Evolutionary conservation across 2,888 invertebrate genomes (phyloP).

Genomic region (Ophion obscuratus): DNA sequence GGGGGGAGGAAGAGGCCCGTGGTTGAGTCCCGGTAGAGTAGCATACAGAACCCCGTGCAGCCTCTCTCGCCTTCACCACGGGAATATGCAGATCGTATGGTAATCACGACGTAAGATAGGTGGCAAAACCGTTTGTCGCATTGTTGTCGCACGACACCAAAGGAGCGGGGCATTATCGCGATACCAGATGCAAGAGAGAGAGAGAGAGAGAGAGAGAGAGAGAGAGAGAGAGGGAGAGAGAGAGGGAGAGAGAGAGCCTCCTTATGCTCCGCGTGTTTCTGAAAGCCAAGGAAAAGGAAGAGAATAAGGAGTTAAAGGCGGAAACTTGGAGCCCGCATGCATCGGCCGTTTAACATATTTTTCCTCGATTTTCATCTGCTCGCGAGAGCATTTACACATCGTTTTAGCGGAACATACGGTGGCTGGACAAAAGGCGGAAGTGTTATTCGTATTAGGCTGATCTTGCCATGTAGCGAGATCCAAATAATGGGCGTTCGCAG

Average conservation of each 20-base stretch:
- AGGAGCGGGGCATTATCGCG: slow-evolving; percentile 66
- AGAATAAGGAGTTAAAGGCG: slow-evolving; percentile 44
- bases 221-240: slow-evolving; percentile 19
- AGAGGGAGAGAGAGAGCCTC: slow-evolving; percentile 43
- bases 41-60: slow-evolving; percentile 40
- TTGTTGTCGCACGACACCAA: slow-evolving; percentile 69
- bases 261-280: slow-evolving; percentile 48
- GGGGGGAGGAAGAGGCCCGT: slow-evolving; percentile 66
- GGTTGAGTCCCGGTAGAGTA: slow-evolving; percentile 31
- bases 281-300: slow-evolving; percentile 28
- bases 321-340: slow-evolving; percentile 56
- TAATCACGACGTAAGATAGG: slow-evolving; percentile 78
- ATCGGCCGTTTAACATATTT: slow-evolving; percentile 64
- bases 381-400: slow-evolving; percentile 40
- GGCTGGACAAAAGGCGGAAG: slow-evolving; percentile 16
- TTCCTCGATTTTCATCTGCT: slow-evolving; percentile 62
- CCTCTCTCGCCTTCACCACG: slow-evolving; percentile 71
- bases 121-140: slow-evolving; percentile 76
- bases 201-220: slow-evolving; percentile 36
- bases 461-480: no score
- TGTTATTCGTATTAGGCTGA: slow-evolving; percentile 30
- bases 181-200: slow-evolving; percentile 64
- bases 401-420: slow-evolving; percentile 40
- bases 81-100: slow-evolving; percentile 82
- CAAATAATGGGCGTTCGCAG: no score